phyloP scores from a whole-genome alignment of 2,888 invertebrate genomes.

The Tanytarsus gracilentus region DNA sequence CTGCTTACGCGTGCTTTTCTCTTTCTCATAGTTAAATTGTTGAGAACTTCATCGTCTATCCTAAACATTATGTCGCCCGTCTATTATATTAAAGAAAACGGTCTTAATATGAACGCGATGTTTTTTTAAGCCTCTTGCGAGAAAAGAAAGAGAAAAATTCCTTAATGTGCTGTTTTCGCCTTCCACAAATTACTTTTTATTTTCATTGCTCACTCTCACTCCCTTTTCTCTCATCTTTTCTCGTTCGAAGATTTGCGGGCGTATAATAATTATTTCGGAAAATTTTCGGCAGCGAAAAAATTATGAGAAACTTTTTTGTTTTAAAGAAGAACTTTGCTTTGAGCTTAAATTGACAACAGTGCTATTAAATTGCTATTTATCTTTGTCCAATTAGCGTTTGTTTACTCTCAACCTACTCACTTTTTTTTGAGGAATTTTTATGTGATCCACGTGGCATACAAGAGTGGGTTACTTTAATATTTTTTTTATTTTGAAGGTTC shows the following conservation, averaged over 20 bases:
- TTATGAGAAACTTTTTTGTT: neutral
- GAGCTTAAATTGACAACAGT: neutral
- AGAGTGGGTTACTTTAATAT: no score
- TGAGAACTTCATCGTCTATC: no score
- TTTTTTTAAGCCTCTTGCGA: neutral
- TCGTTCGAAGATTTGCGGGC: neutral
- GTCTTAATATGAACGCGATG: neutral
- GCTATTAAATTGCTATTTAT: neutral
- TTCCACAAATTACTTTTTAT: conserved; percentile 16
- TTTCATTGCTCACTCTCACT: neutral
- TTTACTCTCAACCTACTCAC: neutral
- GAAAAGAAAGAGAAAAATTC: no score
- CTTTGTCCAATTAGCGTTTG: neutral
- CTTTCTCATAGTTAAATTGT: no score
- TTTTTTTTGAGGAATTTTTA: neutral
- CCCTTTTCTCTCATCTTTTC: neutral
- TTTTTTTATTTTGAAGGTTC: no score
- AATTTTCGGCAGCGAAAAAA: no score
- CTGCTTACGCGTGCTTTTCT: no score
- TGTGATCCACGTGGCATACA: no score
- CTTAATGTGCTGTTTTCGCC: conserved; percentile 13
- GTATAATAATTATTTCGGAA: neutral
- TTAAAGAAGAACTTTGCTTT: neutral
- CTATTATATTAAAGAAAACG: no score
- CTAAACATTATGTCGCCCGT: no score